Evolutionary conservation across 2,888 invertebrate genomes (phyloP).

Genomic region (Tenthredo livida): DNA sequence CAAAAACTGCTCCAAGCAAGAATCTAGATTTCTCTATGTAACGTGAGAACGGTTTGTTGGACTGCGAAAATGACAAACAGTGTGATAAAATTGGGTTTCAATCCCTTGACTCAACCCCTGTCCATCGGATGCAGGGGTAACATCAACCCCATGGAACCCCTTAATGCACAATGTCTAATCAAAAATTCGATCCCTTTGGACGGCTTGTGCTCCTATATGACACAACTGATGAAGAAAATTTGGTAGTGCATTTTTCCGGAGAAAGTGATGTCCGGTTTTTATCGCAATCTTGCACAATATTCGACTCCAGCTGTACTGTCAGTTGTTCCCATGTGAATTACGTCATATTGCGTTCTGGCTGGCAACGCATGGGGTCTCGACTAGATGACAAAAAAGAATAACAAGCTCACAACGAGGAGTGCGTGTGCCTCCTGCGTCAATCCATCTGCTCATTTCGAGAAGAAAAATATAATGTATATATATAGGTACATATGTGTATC

Average conservation of each 20-base stretch:
- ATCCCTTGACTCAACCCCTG: neutral
- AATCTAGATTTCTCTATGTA: neutral
- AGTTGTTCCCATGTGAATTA: constrained; percentile 19
- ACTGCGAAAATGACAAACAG: neutral
- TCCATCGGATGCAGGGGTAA: neutral
- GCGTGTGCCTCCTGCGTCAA: constrained; percentile 10
- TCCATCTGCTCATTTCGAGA: neutral
- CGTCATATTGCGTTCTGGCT: constrained; percentile 33
- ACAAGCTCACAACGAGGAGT: neutral
- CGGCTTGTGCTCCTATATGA: neutral
- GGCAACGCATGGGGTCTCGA: constrained; percentile 31
- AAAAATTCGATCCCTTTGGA: neutral
- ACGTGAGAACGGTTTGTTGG: neutral
- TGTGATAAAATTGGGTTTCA: neutral
- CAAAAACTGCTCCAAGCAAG: constrained; percentile 20
- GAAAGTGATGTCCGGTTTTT: neutral
- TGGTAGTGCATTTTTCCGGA: neutral
- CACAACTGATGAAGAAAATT: neutral
- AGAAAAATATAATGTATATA: neutral
- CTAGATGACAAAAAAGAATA: neutral
- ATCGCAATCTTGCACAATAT: constrained; percentile 1
- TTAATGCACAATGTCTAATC: neutral
- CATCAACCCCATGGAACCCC: neutral
- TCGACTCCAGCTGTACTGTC: neutral
- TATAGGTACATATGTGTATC: neutral